Evolutionary conservation across 1,140 invertebrate species (phyloP), one percentile per base, ranked within the genome.

Genomic region (Drosophila suzukii): DNA sequence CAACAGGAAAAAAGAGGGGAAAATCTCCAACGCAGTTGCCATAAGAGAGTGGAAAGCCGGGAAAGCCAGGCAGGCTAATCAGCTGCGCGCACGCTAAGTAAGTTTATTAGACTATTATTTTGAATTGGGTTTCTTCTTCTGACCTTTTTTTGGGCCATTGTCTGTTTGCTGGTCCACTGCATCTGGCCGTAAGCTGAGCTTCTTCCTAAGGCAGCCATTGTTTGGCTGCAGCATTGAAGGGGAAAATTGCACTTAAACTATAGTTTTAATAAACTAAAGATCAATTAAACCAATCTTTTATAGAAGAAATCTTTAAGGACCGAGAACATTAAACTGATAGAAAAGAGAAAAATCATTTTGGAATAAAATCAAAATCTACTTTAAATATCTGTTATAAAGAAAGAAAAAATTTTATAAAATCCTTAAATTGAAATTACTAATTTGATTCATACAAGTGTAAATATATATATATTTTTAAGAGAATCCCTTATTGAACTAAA

Each of bases 91-190:
- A 75, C 77, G 82, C 82, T 88, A 82, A 88, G 79, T 82, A 88
- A 86, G 84, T 86, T 86, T 86, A 86, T 88, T 83, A 88, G 83
- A 76, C 83, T 79, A 88, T 86, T 86, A 86, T 83, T 86, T 88
- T 79, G 78, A 86, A 86, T 88, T 86, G 78, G 78, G 58, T 60
- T 76, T 54, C 62, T 60, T 55, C 17, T 32, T 36, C 34, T 70
- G 13, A 13, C 10, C 8, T 54, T 47, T 47, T 61, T 66, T 65
- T 24, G 36, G 68, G 27, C 68, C 68, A 72, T 72, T 71, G 68
- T 72, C 68, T 71, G 66, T 71, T 71, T 41, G 68, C 53, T 34
- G 68, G 66, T 72, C 44, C 65, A 72, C 66, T 72, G 68, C 68
- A 72, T 72, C 53, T 57, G 68, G 50, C 44, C 53, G 36, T 20